Conservation (phyloP, 2,113 vertebrate species). For the Calidris pygmaea region DNA sequence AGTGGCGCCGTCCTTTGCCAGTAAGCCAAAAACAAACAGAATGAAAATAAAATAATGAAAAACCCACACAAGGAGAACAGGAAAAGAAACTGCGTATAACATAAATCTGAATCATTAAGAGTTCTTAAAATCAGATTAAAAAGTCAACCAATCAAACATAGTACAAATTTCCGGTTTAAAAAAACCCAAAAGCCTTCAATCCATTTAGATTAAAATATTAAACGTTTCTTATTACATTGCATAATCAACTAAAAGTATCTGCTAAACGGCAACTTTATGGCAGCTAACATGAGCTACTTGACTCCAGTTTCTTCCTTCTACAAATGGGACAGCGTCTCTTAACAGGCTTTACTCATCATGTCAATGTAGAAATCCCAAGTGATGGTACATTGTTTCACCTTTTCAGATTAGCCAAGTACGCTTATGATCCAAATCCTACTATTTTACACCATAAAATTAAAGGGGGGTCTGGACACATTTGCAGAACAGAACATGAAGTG, state of each 20-base stretch:
- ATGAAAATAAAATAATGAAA: conserved; percentile 65
- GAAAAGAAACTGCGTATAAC: conserved; percentile 28
- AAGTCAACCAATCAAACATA: conserved; percentile 17
- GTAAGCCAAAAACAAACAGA: conserved; percentile 66
- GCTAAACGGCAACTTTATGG: neutral
- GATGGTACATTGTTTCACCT: neutral
- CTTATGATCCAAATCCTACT: neutral
- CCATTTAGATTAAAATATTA: conserved; percentile 26
- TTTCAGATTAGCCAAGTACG: neutral
- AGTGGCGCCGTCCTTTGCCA: conserved; percentile 72
- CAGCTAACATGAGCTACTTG: neutral
- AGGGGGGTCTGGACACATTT: neutral
- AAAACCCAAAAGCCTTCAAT: neutral
- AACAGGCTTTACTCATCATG: neutral
- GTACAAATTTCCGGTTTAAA: neutral
- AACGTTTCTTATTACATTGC: conserved; percentile 14
- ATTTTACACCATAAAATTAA: neutral
- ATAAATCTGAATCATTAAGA: conserved; percentile 51
- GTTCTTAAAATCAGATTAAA: conserved; percentile 37
- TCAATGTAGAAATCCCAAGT: neutral
- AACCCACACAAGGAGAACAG: conserved; percentile 42
- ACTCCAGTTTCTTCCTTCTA: neutral
- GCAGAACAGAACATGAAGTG: neutral
- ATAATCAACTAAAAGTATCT: neutral
- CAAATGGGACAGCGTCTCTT: neutral